Base-by-base conservation (phyloP, 1,140 invertebrate species). In the Nasonia vitripennis region DNA sequence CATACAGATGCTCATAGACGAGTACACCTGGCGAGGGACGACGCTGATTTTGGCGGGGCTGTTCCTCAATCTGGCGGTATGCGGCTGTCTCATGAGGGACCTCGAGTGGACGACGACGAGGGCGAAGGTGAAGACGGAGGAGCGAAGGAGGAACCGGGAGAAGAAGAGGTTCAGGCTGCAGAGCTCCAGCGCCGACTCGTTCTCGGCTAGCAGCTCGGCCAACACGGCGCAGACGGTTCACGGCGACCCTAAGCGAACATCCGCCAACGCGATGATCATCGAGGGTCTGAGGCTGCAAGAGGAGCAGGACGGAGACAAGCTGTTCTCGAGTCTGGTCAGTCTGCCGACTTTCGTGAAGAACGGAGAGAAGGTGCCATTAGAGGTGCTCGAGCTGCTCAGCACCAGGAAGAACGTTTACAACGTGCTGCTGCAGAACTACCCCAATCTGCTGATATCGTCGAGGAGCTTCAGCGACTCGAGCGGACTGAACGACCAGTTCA, bases 11-110 rank as follows among this genome's bases (percentile, higher is more conserved):
- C 93, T 98, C 14, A 92, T 98, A 9, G 94, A 95, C 37, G 95
- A 97, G 85, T 98, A 97, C 90, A 96, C 96, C 0, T 99, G 98
- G 98, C 93, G 97, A 73, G 97, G 97, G 0, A 96, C 96, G 0
- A 96, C 97, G 0, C 91, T 98, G 2, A 96, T 98, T 73, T 91
- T 98, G 7, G 96, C 97, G 0, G 98, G 97, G 11, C 92, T 98
- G 10, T 98, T 98, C 89, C 93, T 98, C 3, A 98, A 98, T 91
- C 95, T 98, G 88, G 96, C 96, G 37, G 96, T 98, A 0, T 99
- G 97, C 91, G 98, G 98, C 0, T 95, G 96, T 51, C 91, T 98
- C 6, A 98, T 98, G 96, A 92, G 96, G 79, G 97, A 98, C 89
- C 93, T 98, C 23, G 95, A 96, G 6, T 96, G 96, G 96, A 96